Evolutionary conservation across 2,888 invertebrate genomes (phyloP), one percentile per base, ranked within the genome.

Genomic region (Galeruca laticollis): DNA sequence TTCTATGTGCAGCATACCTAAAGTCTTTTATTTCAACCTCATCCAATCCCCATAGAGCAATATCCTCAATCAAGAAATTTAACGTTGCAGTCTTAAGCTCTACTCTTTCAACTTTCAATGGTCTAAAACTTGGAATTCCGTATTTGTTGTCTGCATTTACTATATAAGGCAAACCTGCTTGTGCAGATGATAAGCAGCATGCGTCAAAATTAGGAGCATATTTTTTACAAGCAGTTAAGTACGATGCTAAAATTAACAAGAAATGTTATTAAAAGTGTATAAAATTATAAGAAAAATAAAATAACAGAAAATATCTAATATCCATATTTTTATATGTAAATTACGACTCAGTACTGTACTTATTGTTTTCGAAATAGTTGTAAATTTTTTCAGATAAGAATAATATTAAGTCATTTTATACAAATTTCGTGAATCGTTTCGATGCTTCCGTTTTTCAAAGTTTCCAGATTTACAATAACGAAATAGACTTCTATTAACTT

Each of bases 111-210:
- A 81, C 54, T 52, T 80, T 66, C 35, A 82, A 60, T 0, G 83
- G 83, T 6, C 63, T 15, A 61, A 82, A 57, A 15, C 67, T 74
- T 26, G 83, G 81, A 26, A 83, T 71, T 62, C 77, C 74, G 35
- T 77, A 78, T 60, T 63, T 64, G 21, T 74, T 77, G 47, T 82
- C 82, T 13, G 70, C 72, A 37, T 70, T 65, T 6, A 65, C 11
- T 43, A 72, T 33, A 51, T 37, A 18, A 1, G 72, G 72, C 8
- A 72, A 20, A 15, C 64, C 65, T 8, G 26, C 26, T 47, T 52
- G 13, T 8, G 70, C 72, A 9, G 68, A 37, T 43, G 60, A 13
- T 18, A 61, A 56, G 2, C 56, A 64, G 47, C 72, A 72, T 20
- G 6, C 65, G 10, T 68, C 60, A 11, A 72, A 35, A 5, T 72